Percentiles rank a stretch among this genome's conserved stretches.
These are phyloP conservation scores for Microcebus jonahi DNA, from an alignment of 2,113 vertebrate species.

Conservation along the genomic window DNA sequence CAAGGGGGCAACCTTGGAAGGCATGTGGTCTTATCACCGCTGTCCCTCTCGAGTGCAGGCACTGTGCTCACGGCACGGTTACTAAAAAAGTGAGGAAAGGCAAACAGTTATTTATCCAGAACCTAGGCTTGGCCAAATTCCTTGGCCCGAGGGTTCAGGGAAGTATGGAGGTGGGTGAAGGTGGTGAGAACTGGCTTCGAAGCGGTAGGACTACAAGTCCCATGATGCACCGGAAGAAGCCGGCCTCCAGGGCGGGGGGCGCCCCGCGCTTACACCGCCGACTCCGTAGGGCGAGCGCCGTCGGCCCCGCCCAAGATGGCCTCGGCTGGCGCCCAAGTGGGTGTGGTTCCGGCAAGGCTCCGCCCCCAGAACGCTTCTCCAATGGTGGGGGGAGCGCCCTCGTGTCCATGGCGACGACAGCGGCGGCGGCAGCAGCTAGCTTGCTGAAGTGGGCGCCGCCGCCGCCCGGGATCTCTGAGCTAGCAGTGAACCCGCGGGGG, in stretches of 20 bases:
- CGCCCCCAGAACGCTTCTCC: slow-evolving; percentile 57
- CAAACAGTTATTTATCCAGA: not conserved
- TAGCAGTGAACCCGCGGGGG: not conserved
- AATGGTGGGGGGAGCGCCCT: not conserved
- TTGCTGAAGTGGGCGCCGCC: not conserved
- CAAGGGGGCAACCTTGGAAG: not conserved
- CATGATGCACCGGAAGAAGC: not conserved
- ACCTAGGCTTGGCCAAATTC: not conserved
- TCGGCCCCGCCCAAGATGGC: not conserved
- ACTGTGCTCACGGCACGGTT: not conserved
- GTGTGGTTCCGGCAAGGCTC: not conserved
- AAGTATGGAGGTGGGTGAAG: not conserved
- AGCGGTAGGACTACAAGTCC: not conserved
- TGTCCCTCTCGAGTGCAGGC: not conserved
- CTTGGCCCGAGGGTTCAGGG: not conserved
- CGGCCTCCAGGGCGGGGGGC: rapidly evolving
- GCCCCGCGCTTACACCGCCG: rapidly evolving
- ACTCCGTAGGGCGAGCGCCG: rapidly evolving
- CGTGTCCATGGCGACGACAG: slow-evolving; percentile 73
- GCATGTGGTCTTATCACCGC: rapidly evolving
- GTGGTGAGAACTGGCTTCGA: rapidly evolving
- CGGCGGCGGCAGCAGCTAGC: not conserved
- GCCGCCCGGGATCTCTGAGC: not conserved
- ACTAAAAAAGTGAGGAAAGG: not conserved
- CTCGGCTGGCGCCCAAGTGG: not conserved